phyloP scores from a whole-genome alignment of 2,888 invertebrate genomes.

The Colletes collaris region DNA sequence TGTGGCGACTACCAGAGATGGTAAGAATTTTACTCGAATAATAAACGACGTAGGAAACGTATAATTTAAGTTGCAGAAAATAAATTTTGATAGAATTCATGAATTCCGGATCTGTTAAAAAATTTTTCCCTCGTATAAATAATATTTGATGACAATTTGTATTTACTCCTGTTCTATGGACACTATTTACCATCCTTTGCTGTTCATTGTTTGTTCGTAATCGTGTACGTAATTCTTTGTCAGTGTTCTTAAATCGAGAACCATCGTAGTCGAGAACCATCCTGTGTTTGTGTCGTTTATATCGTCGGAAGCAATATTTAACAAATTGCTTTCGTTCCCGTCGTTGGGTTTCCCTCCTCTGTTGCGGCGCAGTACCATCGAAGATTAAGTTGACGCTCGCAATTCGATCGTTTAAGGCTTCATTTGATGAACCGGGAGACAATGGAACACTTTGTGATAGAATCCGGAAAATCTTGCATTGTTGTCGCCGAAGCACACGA shows the following conservation, averaged over 20 bases:
- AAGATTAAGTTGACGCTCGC: conserved; percentile 64
- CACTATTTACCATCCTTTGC: no score
- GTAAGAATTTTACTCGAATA: no score
- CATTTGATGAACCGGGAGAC: conserved; percentile 76
- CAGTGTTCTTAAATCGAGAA: conserved; percentile 5
- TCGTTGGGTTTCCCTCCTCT: conserved; percentile 34
- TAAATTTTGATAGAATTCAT: no score
- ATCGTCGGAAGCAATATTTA: conserved; percentile 78
- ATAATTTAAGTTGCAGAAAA: no score
- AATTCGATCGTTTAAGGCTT: conserved; percentile 67
- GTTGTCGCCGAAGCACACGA: neutral
- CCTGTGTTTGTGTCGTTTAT: conserved; percentile 66
- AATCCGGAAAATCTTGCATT: conserved; percentile 44
- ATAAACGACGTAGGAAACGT: no score
- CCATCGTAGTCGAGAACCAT: neutral
- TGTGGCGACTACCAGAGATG: no score
- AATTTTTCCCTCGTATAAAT: no score
- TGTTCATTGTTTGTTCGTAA: no score
- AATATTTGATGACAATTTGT: no score
- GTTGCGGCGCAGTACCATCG: conserved; percentile 22
- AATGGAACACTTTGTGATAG: conserved; percentile 61
- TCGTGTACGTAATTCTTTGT: no score
- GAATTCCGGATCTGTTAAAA: no score
- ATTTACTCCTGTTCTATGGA: no score
- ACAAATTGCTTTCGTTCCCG: conserved; percentile 80